Evolutionary conservation across 2,113 vertebrate species (phyloP).

Genomic region (Sitta europaea): DNA sequence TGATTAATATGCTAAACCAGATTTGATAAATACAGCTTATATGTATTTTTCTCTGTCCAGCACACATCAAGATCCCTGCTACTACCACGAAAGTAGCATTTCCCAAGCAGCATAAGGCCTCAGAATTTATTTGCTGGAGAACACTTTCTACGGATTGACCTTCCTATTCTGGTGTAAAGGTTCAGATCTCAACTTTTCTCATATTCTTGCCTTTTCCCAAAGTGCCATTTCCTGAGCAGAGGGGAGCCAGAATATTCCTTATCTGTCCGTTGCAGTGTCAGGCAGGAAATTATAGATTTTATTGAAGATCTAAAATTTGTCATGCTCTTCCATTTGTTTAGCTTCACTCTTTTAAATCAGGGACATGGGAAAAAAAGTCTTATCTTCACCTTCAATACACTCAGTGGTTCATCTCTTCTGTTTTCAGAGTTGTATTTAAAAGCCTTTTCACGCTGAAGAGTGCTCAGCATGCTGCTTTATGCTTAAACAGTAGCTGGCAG

Average conservation of each 20-base stretch:
- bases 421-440: background rate
- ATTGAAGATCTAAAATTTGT: background rate
- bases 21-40: background rate
- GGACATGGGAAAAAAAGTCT: background rate
- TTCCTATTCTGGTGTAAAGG: background rate
- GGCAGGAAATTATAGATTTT: background rate
- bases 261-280: background rate
- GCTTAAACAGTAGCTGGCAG: background rate
- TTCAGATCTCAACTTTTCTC: background rate
- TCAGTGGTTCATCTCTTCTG: background rate
- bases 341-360: background rate
- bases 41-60: background rate
- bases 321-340: background rate
- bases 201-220: background rate
- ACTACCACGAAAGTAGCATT: background rate
- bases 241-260: background rate
- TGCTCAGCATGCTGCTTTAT: background rate
- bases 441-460: background rate
- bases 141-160: background rate
- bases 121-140: background rate
- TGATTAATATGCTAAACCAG: background rate
- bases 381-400: background rate
- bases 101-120: background rate
- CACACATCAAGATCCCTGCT: background rate
- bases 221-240: background rate